These are phyloP conservation scores for Sclerurus mexicanus DNA, from an alignment of 2,113 vertebrate species.

Conservation along the genomic window DNA sequence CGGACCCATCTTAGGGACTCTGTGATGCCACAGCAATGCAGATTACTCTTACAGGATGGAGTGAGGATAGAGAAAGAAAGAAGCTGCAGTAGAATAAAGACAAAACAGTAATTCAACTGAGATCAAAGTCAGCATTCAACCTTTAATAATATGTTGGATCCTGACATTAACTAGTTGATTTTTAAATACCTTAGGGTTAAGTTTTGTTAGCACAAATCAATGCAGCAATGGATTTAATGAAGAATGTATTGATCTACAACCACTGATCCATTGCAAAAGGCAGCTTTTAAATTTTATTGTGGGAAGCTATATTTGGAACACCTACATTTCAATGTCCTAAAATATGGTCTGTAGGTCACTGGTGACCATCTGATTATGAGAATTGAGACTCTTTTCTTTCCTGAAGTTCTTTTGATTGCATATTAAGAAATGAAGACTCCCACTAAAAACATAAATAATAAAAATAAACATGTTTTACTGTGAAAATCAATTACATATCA, in stretches of 20 bases:
- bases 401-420: background rate
- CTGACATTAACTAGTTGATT: background rate
- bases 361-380: background rate
- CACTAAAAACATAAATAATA: background rate
- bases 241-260: background rate
- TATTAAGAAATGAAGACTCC: background rate
- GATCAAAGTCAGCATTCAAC: background rate
- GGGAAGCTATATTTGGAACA: background rate
- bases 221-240: background rate
- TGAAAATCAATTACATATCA: background rate
- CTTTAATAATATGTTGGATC: background rate
- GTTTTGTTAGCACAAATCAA: background rate
- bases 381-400: background rate
- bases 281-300: background rate
- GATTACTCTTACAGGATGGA: background rate
- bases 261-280: background rate
- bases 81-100: background rate
- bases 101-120: background rate
- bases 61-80: background rate
- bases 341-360: background rate
- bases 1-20: background rate
- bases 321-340: background rate
- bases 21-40: fast-evolving
- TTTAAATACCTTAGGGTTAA: background rate
- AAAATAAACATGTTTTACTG: background rate